Conservation (phyloP, 2,888 invertebrate genomes). For the Chirona hameri region DNA sequence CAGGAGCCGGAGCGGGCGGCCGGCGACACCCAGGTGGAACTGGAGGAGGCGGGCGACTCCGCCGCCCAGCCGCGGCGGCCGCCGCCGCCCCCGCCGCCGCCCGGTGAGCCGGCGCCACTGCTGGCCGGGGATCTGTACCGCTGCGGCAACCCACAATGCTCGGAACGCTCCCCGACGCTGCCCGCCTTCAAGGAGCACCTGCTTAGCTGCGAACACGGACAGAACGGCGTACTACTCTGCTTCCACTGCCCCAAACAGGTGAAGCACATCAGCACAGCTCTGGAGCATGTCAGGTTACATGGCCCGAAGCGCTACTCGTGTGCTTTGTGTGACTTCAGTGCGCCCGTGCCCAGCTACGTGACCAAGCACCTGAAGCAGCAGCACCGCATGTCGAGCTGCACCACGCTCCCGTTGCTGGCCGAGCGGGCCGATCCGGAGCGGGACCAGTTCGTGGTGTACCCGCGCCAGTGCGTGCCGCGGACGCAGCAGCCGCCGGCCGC, state of each 20-base stretch:
- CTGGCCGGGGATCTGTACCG: constrained; percentile 48
- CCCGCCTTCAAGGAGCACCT: constrained; percentile 47
- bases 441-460: constrained; percentile 52
- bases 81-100: background rate
- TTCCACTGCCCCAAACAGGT: constrained; percentile 53
- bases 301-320: constrained; percentile 59
- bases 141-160: constrained; percentile 53
- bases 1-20: background rate
- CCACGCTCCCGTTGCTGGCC: constrained; percentile 52
- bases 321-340: constrained; percentile 54
- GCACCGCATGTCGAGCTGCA: constrained; percentile 50
- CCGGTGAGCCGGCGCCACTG: background rate
- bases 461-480: constrained; percentile 43
- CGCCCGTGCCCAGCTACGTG: constrained; percentile 44
- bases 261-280: constrained; percentile 48
- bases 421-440: constrained; percentile 50
- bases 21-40: background rate
- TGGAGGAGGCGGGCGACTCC: background rate
- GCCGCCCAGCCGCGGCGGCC: background rate
- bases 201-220: constrained; percentile 44
- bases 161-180: constrained; percentile 46
- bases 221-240: constrained; percentile 49
- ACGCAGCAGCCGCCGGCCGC: constrained; percentile 30
- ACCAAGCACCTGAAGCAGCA: constrained; percentile 53
- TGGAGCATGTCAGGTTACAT: constrained; percentile 60